Conservation (phyloP, 2,113 vertebrate species). For the Lasiurus borealis region DNA sequence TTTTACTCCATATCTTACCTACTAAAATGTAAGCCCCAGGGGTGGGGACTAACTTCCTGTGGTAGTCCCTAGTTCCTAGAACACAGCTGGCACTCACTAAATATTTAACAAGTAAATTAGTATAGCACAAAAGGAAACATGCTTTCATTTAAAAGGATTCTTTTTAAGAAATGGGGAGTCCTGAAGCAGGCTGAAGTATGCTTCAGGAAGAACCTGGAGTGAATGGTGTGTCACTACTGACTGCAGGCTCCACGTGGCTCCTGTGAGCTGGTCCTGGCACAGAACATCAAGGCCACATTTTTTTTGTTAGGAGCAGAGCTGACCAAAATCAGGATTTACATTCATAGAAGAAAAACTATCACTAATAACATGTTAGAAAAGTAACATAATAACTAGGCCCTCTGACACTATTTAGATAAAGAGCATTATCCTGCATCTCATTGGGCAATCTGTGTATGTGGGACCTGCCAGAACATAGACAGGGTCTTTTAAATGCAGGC, state of each 20-base stretch:
- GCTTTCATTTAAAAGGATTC: neutral
- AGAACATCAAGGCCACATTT: no score
- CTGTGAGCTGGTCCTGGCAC: neutral
- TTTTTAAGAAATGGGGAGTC: neutral
- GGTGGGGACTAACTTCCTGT: neutral
- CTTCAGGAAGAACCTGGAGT: neutral
- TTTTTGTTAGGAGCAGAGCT: neutral
- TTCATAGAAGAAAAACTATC: neutral
- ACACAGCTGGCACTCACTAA: neutral
- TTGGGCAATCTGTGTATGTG: fast-evolving
- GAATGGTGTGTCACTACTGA: neutral
- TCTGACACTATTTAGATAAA: no score
- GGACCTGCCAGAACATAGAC: neutral
- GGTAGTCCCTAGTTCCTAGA: neutral
- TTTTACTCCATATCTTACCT: neutral
- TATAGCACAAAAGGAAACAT: neutral
- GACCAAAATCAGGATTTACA: neutral
- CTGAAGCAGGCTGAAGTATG: neutral
- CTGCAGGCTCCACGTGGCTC: no score
- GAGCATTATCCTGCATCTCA: fast-evolving
- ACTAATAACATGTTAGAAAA: neutral
- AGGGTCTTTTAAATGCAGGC: neutral
- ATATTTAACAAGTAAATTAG: neutral
- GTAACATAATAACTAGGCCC: neutral
- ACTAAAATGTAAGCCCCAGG: no score